Evolutionary conservation across 2,888 invertebrate species (phyloP), one percentile per base, ranked within the genome.

Genomic region (Caradrina kadenii): DNA sequence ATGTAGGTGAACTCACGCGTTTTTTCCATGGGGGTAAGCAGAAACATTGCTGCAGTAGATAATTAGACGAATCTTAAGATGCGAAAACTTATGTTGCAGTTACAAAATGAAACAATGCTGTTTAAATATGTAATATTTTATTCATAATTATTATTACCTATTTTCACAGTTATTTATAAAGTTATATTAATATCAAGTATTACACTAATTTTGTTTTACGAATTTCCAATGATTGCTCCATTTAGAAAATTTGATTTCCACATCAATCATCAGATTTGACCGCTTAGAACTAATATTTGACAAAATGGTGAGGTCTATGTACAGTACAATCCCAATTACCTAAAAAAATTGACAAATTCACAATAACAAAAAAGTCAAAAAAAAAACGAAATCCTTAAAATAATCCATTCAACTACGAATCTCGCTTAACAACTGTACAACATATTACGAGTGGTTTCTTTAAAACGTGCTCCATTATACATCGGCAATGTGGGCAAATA

Each of bases 261-360:
- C 92, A 86, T 90, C 93, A 94, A 96, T 93, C 96, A 95, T 94
- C 92, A 93, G 94, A 92, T 92, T 91, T 91, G 88, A 90, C 90
- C 86, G 79, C 94, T 95, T 94, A 95, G 77, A 81, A 84, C 92
- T 93, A 93, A 87, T 93, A 93, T 93, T 92, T 93, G 93, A 94
- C 94, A 94, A 93, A 94, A 93, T 92, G 92, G 94, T 95, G 95
- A 93, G 92, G 92, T 93, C 91, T 96, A 95, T 96, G 94, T 96
- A 96, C 97, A 96, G 96, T 96, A 96, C 96, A 93, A 96, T 96
- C 96, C 97, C 96, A 96, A 96, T 96, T 96, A 96, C 97, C 96
- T 96, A 97, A 96, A 96, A 89, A 96, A 97, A 97, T 96, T 97
- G 96, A 97, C 96, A 96, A 96, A 96, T 96, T 96, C 96, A 96